These are phyloP conservation scores for Syritta pipiens DNA, from an alignment of 2,888 invertebrate species.

Conservation along the genomic window DNA sequence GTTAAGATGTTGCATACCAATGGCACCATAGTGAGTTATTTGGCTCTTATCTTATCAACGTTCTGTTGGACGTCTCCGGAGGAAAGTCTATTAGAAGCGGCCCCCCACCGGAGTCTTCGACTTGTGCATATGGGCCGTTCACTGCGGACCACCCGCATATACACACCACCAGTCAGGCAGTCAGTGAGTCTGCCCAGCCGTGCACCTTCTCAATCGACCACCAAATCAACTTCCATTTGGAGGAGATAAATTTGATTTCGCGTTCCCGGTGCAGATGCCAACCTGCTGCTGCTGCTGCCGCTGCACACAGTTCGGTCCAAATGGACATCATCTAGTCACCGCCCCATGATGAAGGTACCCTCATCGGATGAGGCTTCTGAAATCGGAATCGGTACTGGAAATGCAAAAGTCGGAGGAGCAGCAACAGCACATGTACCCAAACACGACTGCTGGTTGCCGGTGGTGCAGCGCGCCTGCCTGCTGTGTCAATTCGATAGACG, in stretches of 20 bases:
- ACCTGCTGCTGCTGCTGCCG: conserved; percentile 42
- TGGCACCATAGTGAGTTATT: conserved; percentile 68
- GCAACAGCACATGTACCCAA: conserved; percentile 34
- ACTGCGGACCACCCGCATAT: conserved; percentile 65
- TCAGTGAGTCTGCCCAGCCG: too few relatives aligned
- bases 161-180: background rate
- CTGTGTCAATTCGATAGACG: conserved; percentile 50
- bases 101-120: conserved; percentile 13
- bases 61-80: conserved; percentile 55
- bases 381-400: conserved; percentile 29
- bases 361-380: conserved; percentile 40
- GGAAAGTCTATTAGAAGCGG: conserved; percentile 52
- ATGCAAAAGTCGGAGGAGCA: conserved; percentile 56
- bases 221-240: conserved; percentile 64
- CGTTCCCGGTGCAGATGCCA: conserved; percentile 45
- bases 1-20: conserved; percentile 54
- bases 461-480: conserved; percentile 45
- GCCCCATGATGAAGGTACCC: conserved; percentile 24
- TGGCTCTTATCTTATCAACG: conserved; percentile 66
- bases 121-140: conserved; percentile 48
- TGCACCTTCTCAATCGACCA: conserved; percentile 59
- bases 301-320: conserved; percentile 13
- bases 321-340: conserved; percentile 48
- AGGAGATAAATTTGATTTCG: conserved; percentile 66
- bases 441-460: conserved; percentile 37